These are phyloP conservation scores for Allacma fusca DNA, from an alignment of 2,888 invertebrate genomes.

Conservation along the genomic window DNA sequence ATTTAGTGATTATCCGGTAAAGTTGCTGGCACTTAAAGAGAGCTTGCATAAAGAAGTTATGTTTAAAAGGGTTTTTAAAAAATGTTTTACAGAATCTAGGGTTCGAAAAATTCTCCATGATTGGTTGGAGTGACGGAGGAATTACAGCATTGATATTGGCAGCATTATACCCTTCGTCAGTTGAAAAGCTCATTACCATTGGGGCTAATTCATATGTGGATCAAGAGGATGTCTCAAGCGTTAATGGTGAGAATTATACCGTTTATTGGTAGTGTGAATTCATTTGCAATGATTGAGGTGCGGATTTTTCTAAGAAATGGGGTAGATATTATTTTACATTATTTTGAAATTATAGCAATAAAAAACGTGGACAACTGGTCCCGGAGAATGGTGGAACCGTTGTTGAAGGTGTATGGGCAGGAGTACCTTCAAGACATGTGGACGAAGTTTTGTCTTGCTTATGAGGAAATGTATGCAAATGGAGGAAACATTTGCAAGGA, in stretches of 20 bases:
- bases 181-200: slow-evolving; percentile 79
- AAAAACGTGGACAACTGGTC: slow-evolving; percentile 81
- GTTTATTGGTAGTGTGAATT: not conserved
- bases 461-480: slow-evolving; percentile 65
- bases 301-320: too few relatives aligned
- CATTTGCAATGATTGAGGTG: too few relatives aligned
- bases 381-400: slow-evolving; percentile 75
- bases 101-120: slow-evolving; percentile 74
- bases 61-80: not conserved
- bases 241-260: not conserved
- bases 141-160: slow-evolving; percentile 80
- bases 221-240: slow-evolving; percentile 28
- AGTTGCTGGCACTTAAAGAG: too few relatives aligned
- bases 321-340: too few relatives aligned
- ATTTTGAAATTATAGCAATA: slow-evolving; percentile 71
- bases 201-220: slow-evolving; percentile 75
- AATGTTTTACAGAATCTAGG: slow-evolving; percentile 69
- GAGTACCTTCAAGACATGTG: slow-evolving; percentile 70
- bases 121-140: slow-evolving; percentile 93
- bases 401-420: slow-evolving; percentile 77
- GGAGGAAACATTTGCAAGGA: slow-evolving; percentile 78
- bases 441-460: slow-evolving; percentile 47
- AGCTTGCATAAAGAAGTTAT: too few relatives aligned
- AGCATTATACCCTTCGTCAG: slow-evolving; percentile 72
- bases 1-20: too few relatives aligned